These are phyloP conservation scores for Campylomormyrus numenius DNA, from an alignment of 2,113 vertebrate species.

Conservation along the genomic window DNA sequence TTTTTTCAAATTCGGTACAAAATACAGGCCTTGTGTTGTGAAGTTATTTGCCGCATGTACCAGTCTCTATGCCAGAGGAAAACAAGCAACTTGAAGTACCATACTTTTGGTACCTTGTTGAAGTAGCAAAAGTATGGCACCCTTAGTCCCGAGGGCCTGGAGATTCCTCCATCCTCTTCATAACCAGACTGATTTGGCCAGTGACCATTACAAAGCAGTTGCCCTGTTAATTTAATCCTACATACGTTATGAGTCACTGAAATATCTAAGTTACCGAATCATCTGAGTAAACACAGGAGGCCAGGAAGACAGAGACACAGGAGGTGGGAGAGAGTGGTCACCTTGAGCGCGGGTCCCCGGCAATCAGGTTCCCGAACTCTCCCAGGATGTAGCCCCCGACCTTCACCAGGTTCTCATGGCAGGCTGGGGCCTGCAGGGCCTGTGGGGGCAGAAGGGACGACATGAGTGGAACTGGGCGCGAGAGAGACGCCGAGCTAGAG, in stretches of 20 bases:
- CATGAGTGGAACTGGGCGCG: neutral
- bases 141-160: neutral
- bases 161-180: neutral
- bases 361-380: slow-evolving; percentile 87
- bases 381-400: slow-evolving; percentile 87
- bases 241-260: neutral
- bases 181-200: neutral
- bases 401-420: slow-evolving; percentile 92
- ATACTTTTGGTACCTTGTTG: no score
- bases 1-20: no score
- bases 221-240: neutral
- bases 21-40: no score
- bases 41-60: no score
- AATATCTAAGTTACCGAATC: neutral
- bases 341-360: slow-evolving; percentile 87
- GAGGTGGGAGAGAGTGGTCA: slow-evolving; percentile 33
- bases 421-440: slow-evolving; percentile 85
- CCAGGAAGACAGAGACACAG: neutral
- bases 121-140: no score
- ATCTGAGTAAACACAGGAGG: neutral
- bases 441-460: slow-evolving; percentile 27
- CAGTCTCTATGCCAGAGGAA: no score
- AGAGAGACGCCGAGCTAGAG: neutral
- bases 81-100: no score
- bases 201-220: neutral